Percentiles rank a stretch among this genome's conserved stretches.
Evolutionary conservation across 2,888 invertebrate genomes (phyloP).

Genomic region (Agriopis marginaria): DNA sequence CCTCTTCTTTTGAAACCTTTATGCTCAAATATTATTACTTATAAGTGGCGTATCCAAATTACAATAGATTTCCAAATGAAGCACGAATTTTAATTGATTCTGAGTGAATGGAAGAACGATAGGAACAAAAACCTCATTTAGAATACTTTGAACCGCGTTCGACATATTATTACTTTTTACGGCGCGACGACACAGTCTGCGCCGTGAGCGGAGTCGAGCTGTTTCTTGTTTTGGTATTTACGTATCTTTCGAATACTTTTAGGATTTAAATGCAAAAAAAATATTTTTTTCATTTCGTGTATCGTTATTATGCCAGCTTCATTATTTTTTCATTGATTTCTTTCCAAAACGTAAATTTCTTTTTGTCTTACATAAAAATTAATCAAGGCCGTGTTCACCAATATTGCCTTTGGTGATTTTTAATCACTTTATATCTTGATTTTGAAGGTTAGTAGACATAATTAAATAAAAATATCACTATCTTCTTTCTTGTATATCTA

Average conservation of each 20-base stretch:
- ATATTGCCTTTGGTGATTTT: neutral
- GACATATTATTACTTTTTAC: slow-evolving; percentile 35
- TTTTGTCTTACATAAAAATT: neutral
- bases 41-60: slow-evolving; percentile 1
- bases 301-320: too few species aligned
- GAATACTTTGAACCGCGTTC: slow-evolving; percentile 27
- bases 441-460: too few species aligned
- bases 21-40: neutral
- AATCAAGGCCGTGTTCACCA: neutral
- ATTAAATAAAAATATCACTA: too few species aligned
- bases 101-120: slow-evolving; percentile 20
- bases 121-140: slow-evolving; percentile 31
- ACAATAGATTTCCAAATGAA: neutral
- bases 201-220: slow-evolving; percentile 1
- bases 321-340: too few species aligned
- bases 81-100: slow-evolving; percentile 7
- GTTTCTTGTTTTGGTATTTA: neutral
- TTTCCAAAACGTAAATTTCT: too few species aligned
- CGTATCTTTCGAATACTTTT: neutral
- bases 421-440: too few species aligned
- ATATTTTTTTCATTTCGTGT: too few species aligned
- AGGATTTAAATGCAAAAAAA: too few species aligned
- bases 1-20: neutral
- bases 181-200: slow-evolving; percentile 55
- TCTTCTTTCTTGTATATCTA: too few species aligned